Conservation (phyloP, 2,888 invertebrate species). For the Meloe dianella region DNA sequence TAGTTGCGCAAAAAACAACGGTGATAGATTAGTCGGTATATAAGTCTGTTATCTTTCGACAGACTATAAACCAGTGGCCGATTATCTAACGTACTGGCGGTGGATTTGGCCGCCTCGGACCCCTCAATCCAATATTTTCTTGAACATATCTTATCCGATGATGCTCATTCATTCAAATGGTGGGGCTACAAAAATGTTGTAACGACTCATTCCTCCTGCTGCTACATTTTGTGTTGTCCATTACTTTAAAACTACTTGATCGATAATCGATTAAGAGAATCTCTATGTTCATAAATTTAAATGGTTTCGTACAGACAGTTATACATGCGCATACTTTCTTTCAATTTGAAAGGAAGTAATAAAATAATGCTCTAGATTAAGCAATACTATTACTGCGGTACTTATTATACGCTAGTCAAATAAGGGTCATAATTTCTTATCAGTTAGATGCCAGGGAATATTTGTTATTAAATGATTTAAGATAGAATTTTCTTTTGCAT, state of each 20-base stretch:
- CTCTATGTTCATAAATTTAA: not conserved
- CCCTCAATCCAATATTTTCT: no score
- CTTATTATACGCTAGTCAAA: conserved; percentile 16
- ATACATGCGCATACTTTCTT: not conserved
- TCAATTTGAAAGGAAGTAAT: conserved; percentile 13
- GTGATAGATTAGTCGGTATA: no score
- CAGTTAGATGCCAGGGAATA: not conserved
- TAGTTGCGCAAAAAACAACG: no score
- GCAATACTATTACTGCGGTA: conserved; percentile 23
- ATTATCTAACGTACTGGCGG: no score
- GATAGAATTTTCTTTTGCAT: not conserved
- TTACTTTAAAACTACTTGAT: not conserved
- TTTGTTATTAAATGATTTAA: not conserved
- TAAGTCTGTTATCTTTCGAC: no score
- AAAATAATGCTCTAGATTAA: conserved; percentile 29
- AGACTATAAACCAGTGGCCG: no score
- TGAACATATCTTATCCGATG: no score
- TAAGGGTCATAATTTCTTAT: conserved; percentile 22
- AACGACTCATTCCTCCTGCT: no score
- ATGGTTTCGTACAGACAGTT: not conserved
- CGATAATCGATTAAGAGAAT: not conserved
- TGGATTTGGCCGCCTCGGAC: no score
- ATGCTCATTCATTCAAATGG: no score
- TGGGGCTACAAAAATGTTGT: no score
- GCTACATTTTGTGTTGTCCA: no score